Base-by-base conservation (phyloP, 1,140 invertebrate genomes). In the Brachionus sp. region DNA sequence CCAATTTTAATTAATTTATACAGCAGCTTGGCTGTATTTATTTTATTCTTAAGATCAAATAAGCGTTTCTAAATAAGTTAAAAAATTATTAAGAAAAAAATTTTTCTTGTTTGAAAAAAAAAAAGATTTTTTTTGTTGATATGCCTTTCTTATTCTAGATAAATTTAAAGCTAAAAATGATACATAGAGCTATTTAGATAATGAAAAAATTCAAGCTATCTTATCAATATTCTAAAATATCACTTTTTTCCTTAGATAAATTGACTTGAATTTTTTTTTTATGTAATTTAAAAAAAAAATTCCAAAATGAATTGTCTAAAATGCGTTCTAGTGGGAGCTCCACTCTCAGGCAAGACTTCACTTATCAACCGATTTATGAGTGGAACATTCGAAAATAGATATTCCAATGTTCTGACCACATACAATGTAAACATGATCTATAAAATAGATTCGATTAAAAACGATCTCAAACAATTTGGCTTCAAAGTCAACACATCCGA, bases 371-470 rank as follows among this genome's bases (percentile, higher is more conserved):
- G 9, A 29, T 75, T 75, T 16, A 75, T 75, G 70, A 75, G 70
- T 29, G 70, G 42, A 23, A 35, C 39, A 44, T 75, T 75, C 39
- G 42, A 46, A 35, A 39, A 10, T 39, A 46, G n/a, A 3, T 46
- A n/a, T 23, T 25, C 70, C 10, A 46, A 75, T 25, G 39, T 13
- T 10, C 19, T 75, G 3, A 75, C 70, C 13, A 44, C 39, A 25
- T 75, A 75, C 70, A 44, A 75, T 46, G 70, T 75, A 35, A 75
- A 75, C 44, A 44, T 75, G n/a, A 75, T 75, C 16, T 44, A 46
- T 16, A 75, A 46, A 75, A 25, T 44, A 50, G 70, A 75, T n/a
- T 46, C 70, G 13, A 23, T 75, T 10, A 44, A 25, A 46, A 75
- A 75, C 2, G 70, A 75, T 46, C 33, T 46, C 1, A 75, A 19